A percentile compares a stretch with the other conserved stretches of the same genome.
These are phyloP conservation scores for Sphinx pinastri DNA, from an alignment of 2,888 invertebrate genomes.

Conservation along the genomic window DNA sequence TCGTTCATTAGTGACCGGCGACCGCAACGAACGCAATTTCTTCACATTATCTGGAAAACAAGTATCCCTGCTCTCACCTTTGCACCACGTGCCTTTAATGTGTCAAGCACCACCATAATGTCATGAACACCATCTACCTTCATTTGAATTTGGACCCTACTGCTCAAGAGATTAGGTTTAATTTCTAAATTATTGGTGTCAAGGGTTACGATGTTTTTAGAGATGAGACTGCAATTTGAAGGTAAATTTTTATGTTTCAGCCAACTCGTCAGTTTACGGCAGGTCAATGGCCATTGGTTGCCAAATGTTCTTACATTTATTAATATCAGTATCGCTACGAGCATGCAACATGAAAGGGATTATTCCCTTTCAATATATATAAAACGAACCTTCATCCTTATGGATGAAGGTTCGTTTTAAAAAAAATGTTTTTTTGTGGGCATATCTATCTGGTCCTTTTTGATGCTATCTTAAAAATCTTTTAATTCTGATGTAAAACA, in stretches of 20 bases:
- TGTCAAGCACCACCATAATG: conserved; percentile 35
- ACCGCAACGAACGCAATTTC: conserved; percentile 27
- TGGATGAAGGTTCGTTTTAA: no score
- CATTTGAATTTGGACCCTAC: conserved; percentile 31
- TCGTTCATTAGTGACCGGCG: conserved; percentile 43
- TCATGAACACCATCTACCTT: conserved; percentile 1
- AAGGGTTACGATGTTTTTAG: neutral
- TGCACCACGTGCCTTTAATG: conserved; percentile 71
- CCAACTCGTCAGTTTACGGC: conserved; percentile 57
- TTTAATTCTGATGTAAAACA: neutral
- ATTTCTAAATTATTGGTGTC: neutral
- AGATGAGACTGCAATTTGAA: conserved; percentile 15
- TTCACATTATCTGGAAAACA: conserved; percentile 23
- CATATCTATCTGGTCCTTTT: neutral
- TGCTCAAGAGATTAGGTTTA: fast-evolving
- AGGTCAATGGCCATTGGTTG: conserved; percentile 44
- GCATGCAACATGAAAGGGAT: neutral
- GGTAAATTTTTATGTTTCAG: conserved; percentile 54
- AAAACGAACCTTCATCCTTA: no score
- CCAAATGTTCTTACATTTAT: conserved; percentile 37
- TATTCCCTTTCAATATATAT: no score
- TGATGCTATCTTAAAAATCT: neutral
- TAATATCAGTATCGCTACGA: conserved; percentile 9
- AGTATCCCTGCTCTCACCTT: conserved; percentile 59
- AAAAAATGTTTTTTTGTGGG: neutral